phyloP scores from a whole-genome alignment of 1,140 invertebrate genomes.

The Bombus haemorrhoidalis region DNA sequence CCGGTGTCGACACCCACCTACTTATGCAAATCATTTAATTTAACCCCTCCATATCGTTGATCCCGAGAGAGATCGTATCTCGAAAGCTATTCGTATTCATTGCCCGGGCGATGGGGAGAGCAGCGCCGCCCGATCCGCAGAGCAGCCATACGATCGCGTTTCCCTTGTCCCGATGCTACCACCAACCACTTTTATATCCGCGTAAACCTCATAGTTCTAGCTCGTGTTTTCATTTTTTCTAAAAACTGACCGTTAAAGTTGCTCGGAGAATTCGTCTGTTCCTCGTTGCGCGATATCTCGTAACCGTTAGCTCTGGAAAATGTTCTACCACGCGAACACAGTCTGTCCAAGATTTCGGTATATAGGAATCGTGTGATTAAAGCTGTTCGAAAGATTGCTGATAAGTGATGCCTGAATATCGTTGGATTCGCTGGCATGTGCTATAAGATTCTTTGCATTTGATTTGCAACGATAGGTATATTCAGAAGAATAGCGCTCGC shows the following conservation, averaged over 20 bases:
- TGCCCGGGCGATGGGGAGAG: constrained; percentile 75
- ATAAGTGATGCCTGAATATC: too few relatives aligned
- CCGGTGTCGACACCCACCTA: constrained; percentile 83
- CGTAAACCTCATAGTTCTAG: constrained; percentile 24
- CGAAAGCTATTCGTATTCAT: constrained; percentile 83
- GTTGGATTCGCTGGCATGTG: neutral
- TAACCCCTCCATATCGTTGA: constrained; percentile 75
- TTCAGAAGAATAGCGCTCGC: neutral
- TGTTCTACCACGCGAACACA: neutral
- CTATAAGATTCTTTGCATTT: neutral
- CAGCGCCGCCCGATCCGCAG: constrained; percentile 60
- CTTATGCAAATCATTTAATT: constrained; percentile 84
- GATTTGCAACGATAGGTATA: neutral
- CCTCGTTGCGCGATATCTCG: neutral
- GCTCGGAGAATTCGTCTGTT: neutral
- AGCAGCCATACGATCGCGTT: constrained; percentile 74
- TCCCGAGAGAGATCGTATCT: constrained; percentile 81
- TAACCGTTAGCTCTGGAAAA: neutral
- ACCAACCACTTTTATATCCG: constrained; percentile 48
- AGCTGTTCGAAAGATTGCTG: too few relatives aligned
- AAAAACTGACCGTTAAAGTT: neutral
- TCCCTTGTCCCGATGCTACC: constrained; percentile 56
- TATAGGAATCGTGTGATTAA: too few relatives aligned
- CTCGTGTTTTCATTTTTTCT: neutral
- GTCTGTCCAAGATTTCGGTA: neutral